Conservation (phyloP, 2,113 vertebrate genomes). For the Istiophorus platypterus region DNA sequence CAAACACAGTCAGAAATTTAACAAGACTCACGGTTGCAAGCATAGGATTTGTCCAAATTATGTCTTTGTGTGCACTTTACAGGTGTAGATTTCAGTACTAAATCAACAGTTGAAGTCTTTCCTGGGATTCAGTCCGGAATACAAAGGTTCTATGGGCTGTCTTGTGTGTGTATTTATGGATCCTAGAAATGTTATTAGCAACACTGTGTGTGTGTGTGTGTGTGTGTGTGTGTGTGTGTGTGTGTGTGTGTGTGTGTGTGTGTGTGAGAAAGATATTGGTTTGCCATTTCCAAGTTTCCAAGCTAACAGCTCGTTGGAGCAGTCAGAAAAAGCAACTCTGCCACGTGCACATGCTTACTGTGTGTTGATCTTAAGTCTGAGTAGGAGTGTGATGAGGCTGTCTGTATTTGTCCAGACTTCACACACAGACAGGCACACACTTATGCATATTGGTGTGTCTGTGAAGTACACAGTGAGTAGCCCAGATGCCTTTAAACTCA, state of each 20-base stretch:
- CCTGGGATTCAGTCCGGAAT: slow-evolving; percentile 1
- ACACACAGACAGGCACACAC: background rate
- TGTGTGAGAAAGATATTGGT: slow-evolving; percentile 9
- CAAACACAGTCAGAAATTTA: background rate
- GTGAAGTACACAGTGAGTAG: background rate
- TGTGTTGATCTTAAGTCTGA: slow-evolving; percentile 17
- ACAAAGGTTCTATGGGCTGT: background rate
- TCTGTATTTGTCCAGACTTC: slow-evolving; percentile 29
- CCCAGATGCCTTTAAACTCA: slow-evolving; percentile 26
- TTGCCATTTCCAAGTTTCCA: slow-evolving; percentile 14
- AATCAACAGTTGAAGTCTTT: background rate
- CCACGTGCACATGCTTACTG: slow-evolving; percentile 18
- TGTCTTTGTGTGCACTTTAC: background rate
- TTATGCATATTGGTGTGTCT: slow-evolving; percentile 10
- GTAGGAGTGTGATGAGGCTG: slow-evolving; percentile 18
- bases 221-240: too few relatives aligned
- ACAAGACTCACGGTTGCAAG: background rate
- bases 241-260: too few relatives aligned
- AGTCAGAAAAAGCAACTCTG: slow-evolving; percentile 13
- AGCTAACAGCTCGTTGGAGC: background rate
- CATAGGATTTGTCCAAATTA: background rate
- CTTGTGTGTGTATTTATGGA: background rate
- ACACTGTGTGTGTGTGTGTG: background rate
- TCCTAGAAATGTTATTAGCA: background rate
- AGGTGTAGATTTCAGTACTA: background rate